Evolutionary conservation across 2,888 invertebrate genomes (phyloP).

Genomic region (Margaritifera margaritifera): DNA sequence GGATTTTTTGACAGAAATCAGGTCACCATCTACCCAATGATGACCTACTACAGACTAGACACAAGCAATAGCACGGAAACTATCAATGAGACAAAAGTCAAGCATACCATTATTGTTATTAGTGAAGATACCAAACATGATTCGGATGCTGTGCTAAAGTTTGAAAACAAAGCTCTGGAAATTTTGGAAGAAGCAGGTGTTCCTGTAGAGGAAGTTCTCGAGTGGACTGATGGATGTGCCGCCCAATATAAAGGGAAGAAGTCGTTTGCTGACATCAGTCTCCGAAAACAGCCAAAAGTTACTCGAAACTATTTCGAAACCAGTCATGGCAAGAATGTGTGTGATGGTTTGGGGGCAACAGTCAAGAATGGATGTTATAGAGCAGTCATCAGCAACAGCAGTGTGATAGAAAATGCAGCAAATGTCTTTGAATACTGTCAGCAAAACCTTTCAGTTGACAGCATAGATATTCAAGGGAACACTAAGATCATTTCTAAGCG

Average conservation of each 20-base stretch:
- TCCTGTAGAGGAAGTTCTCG: slow-evolving; percentile 16
- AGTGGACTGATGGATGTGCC: slow-evolving; percentile 37
- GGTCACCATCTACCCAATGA: slow-evolving; percentile 29
- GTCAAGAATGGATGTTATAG: too few species aligned
- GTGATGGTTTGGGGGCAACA: slow-evolving; percentile 38
- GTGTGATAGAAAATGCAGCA: slow-evolving; percentile 27
- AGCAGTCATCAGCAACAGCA: slow-evolving; percentile 27
- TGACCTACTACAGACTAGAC: slow-evolving; percentile 25
- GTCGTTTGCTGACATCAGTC: slow-evolving; percentile 34
- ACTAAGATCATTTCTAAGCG: too few species aligned
- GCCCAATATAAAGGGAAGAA: slow-evolving; percentile 30
- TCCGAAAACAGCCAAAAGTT: slow-evolving; percentile 10
- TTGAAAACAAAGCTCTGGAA: slow-evolving; percentile 24
- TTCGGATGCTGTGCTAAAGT: slow-evolving; percentile 13
- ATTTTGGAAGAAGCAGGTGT: too few species aligned
- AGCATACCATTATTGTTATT: slow-evolving; percentile 29
- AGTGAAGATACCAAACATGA: slow-evolving; percentile 33
- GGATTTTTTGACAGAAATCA: slow-evolving; percentile 29
- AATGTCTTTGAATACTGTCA: too few species aligned
- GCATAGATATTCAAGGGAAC: too few species aligned
- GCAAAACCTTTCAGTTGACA: too few species aligned
- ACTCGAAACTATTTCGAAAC: slow-evolving; percentile 32
- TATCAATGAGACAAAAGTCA: slow-evolving; percentile 9
- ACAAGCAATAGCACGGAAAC: slow-evolving; percentile 7
- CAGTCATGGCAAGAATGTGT: slow-evolving; percentile 36